phyloP scores from a whole-genome alignment of 2,113 vertebrate species.

The Pandion haliaetus region DNA sequence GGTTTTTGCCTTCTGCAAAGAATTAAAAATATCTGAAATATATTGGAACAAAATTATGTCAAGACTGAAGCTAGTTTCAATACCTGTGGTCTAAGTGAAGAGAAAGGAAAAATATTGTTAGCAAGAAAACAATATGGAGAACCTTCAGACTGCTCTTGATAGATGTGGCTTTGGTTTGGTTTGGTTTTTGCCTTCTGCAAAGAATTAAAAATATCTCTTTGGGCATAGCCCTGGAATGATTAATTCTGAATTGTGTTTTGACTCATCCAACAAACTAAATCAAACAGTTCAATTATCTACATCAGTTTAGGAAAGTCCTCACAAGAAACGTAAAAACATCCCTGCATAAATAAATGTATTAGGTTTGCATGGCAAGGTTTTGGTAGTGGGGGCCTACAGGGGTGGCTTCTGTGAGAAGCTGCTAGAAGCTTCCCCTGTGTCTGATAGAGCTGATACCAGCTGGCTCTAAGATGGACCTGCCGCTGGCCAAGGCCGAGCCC shows the following conservation, averaged over 20 bases:
- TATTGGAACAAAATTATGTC: too few species aligned
- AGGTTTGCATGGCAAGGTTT: too few species aligned
- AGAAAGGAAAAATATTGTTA: not conserved
- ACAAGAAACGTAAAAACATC: not conserved
- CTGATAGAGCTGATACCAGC: accelerated
- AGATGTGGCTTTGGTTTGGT: not conserved
- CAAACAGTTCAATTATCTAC: not conserved
- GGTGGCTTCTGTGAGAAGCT: too few species aligned
- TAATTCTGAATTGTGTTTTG: not conserved
- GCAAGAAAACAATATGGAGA: not conserved
- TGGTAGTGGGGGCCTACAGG: too few species aligned
- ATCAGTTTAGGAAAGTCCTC: not conserved
- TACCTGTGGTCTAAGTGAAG: too few species aligned
- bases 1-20: not conserved
- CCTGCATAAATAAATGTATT: not conserved
- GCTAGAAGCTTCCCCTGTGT: too few species aligned
- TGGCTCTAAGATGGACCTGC: too few species aligned
- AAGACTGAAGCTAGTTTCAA: too few species aligned
- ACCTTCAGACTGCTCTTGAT: not conserved
- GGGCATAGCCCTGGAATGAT: conserved; percentile 6
- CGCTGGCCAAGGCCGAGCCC: too few species aligned
- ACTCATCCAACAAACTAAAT: not conserved
- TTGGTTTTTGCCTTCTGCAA: not conserved
- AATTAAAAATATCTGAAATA: not conserved
- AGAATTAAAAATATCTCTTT: not conserved